phyloP scores from a whole-genome alignment of 2,888 invertebrate species.

The Lysandra bellargus region DNA sequence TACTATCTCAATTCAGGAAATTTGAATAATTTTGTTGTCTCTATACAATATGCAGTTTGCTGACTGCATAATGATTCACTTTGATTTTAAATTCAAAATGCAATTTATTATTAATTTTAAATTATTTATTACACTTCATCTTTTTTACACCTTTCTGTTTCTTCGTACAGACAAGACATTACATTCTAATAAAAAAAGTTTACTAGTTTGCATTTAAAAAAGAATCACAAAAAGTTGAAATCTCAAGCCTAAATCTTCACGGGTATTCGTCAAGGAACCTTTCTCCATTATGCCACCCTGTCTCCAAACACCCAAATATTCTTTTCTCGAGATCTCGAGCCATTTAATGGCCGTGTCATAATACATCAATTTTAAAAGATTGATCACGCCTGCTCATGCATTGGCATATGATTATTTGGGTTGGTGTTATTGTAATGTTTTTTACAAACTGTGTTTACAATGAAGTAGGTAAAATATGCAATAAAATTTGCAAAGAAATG shows the following conservation, averaged over 20 bases:
- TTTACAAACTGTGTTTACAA: neutral
- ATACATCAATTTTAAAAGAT: constrained; percentile 27
- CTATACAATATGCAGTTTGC: neutral
- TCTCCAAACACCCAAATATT: constrained; percentile 24
- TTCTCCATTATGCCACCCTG: constrained; percentile 16
- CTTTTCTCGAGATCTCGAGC: constrained; percentile 12
- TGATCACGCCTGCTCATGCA: neutral
- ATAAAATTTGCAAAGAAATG: no score
- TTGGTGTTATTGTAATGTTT: neutral
- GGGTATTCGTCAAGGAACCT: constrained; percentile 2
- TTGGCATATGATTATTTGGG: neutral
- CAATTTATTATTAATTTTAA: no score
- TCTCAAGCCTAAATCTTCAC: constrained; percentile 7
- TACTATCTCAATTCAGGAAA: neutral
- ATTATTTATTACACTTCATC: no score
- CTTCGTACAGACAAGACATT: no score
- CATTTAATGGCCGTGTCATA: constrained; percentile 15
- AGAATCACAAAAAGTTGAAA: neutral
- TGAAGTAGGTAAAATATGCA: neutral
- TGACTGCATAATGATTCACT: neutral
- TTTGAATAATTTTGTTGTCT: neutral
- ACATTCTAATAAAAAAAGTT: neutral
- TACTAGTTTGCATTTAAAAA: neutral
- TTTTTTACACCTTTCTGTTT: no score
- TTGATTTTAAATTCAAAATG: neutral